Percentiles rank a stretch among this genome's conserved stretches.
These are phyloP conservation scores for Lacerta bilineata DNA, from an alignment of 2,797 vertebrate genomes.

Conservation along the genomic window DNA sequence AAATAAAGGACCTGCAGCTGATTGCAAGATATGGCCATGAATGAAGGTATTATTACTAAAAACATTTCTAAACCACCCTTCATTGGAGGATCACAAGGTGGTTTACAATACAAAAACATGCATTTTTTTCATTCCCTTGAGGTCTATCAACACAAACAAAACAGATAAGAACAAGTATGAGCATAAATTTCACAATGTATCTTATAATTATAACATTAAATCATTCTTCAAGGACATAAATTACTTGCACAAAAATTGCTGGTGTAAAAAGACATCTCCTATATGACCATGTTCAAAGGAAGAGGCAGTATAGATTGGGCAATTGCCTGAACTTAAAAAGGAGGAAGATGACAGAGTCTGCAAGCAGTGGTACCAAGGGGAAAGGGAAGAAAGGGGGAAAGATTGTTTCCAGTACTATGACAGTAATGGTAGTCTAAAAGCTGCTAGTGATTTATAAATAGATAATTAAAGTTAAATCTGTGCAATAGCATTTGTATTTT, in stretches of 20 bases:
- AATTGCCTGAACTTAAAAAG: background rate
- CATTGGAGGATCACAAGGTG: no score
- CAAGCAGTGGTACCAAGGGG: background rate
- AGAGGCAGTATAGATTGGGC: background rate
- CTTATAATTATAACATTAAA: conserved; percentile 10
- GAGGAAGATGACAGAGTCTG: background rate
- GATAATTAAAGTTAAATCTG: background rate
- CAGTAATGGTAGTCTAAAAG: background rate
- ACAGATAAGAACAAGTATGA: background rate
- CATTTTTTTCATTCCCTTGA: background rate
- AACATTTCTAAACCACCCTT: no score
- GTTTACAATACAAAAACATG: background rate
- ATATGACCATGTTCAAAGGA: no score
- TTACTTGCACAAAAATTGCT: conserved; percentile 17
- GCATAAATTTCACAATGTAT: background rate
- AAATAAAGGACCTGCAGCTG: no score
- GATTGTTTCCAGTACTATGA: background rate
- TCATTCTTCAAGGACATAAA: background rate
- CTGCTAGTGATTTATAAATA: background rate
- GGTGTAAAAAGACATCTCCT: background rate
- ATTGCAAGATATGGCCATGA: no score
- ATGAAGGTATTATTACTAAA: no score
- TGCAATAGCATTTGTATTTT: background rate
- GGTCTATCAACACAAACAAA: background rate
- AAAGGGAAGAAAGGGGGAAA: background rate